phyloP scores from a whole-genome alignment of 2,113 vertebrate species.

The Urocitellus parryii region DNA sequence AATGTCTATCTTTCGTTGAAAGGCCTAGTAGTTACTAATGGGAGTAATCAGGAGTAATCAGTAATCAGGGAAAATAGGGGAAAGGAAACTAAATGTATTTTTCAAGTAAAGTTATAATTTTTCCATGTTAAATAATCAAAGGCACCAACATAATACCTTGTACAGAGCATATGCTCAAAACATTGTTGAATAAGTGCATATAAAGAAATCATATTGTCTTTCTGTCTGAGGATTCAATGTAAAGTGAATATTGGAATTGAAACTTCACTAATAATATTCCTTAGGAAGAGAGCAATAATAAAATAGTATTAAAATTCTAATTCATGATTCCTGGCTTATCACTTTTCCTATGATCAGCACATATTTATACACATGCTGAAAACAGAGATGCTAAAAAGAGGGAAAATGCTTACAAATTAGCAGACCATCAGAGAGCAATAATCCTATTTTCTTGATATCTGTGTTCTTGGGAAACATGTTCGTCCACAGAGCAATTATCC shows the following conservation, averaged over 20 bases:
- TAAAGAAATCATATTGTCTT: conserved; percentile 22
- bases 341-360: neutral
- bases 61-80: neutral
- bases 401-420: neutral
- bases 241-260: conserved; percentile 3
- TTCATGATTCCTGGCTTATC: neutral
- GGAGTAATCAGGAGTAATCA: neutral
- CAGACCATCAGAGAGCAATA: neutral
- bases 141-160: neutral
- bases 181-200: neutral
- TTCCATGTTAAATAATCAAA: conserved; percentile 44
- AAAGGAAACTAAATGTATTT: neutral
- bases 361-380: conserved; percentile 1
- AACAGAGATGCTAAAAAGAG: neutral
- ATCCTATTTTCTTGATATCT: conserved; percentile 14
- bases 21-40: neutral
- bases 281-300: neutral
- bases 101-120: conserved; percentile 14
- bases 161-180: neutral
- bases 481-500: conserved; percentile 7
- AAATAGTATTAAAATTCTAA: conserved; percentile 45
- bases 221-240: neutral
- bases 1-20: neutral
- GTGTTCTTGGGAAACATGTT: conserved; percentile 4
- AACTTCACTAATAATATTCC: neutral